phyloP scores from a whole-genome alignment of 2,888 invertebrate genomes.

The Rutpela maculata region DNA sequence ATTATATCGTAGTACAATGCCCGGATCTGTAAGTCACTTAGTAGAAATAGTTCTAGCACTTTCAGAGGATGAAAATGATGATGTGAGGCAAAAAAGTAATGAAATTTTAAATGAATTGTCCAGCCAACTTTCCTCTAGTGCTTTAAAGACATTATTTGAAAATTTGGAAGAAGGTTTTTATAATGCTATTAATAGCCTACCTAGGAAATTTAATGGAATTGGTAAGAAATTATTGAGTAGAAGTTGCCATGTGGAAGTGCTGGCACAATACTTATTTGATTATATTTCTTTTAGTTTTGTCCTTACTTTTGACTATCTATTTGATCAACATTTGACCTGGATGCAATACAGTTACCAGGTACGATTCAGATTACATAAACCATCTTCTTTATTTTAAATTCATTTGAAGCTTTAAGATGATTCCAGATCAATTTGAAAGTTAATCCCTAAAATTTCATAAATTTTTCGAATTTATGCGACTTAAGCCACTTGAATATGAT shows the following conservation, averaged over 20 bases:
- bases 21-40: conserved; percentile 77
- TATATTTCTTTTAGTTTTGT: neutral
- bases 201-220: conserved; percentile 80
- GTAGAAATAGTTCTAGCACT: conserved; percentile 83
- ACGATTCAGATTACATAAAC: too few species aligned
- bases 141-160: conserved; percentile 74
- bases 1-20: conserved; percentile 77
- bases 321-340: too few species aligned
- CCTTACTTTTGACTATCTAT: too few species aligned
- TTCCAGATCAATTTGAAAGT: too few species aligned
- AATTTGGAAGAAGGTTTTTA: conserved; percentile 79
- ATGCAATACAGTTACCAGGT: too few species aligned
- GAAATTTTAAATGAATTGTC: conserved; percentile 71
- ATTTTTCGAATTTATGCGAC: too few species aligned
- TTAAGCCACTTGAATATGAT: too few species aligned
- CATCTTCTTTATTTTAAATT: too few species aligned
- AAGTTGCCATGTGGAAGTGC: too few species aligned
- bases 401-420: too few species aligned
- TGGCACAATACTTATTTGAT: conserved; percentile 12
- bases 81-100: conserved; percentile 74
- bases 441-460: too few species aligned
- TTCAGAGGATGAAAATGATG: conserved; percentile 79
- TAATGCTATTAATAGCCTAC: conserved; percentile 77
- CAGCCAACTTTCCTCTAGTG: conserved; percentile 70
- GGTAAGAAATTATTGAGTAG: conserved; percentile 69